phyloP scores from a whole-genome alignment of 2,888 invertebrate species.

The Chouioia cunea region DNA sequence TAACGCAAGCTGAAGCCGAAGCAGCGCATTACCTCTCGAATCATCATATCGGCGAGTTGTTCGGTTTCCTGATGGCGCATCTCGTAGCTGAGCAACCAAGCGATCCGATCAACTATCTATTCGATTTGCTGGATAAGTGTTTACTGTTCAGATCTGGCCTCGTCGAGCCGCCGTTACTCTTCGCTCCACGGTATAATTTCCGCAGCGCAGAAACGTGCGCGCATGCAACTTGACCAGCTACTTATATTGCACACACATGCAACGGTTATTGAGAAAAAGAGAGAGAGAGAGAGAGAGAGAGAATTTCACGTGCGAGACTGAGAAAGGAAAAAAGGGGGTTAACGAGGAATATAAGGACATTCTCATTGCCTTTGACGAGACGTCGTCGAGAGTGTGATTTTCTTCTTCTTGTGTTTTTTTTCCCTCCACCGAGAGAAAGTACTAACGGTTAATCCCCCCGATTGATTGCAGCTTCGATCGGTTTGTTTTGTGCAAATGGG shows the following conservation, averaged over 20 bases:
- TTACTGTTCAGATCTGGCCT: constrained; percentile 68
- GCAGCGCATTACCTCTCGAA: constrained; percentile 66
- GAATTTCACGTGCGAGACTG: no score
- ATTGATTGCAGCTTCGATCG: no score
- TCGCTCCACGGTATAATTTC: constrained; percentile 57
- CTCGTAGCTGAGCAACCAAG: constrained; percentile 66
- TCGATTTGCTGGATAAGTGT: constrained; percentile 68
- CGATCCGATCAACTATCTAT: constrained; percentile 68
- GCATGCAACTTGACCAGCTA: constrained; percentile 18
- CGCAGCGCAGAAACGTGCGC: neutral
- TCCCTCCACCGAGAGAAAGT: no score
- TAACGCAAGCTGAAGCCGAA: constrained; percentile 58
- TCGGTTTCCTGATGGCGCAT: constrained; percentile 69
- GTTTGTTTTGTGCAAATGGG: no score
- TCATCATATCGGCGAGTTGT: constrained; percentile 68
- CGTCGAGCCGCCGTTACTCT: constrained; percentile 68
- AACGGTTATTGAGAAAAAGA: neutral
- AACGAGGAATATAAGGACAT: no score
- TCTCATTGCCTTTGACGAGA: no score
- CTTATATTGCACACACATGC: neutral
- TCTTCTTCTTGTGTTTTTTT: no score
- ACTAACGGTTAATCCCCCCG: no score
- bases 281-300: constrained; percentile 25
- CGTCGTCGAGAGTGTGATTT: no score
- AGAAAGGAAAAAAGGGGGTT: no score